phyloP scores from a whole-genome alignment of 2,797 vertebrate genomes.

The Rallus crepitans region DNA sequence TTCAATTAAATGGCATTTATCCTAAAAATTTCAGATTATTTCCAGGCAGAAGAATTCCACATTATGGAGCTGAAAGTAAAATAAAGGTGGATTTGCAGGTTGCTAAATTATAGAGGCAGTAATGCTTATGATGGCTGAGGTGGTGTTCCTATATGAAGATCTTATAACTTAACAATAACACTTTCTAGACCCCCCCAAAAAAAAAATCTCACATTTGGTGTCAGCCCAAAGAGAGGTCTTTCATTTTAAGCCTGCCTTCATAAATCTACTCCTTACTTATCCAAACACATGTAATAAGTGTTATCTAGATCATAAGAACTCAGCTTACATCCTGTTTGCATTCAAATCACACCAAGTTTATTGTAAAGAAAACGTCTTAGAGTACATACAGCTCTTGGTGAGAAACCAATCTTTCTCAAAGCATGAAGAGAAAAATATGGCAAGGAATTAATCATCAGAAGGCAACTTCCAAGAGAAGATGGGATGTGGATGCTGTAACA shows the following conservation, averaged over 20 bases:
- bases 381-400: background rate
- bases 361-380: background rate
- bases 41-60: background rate
- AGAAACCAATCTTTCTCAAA: background rate
- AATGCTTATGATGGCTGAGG: background rate
- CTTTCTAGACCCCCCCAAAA: background rate
- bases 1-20: background rate
- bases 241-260: background rate
- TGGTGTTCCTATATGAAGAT: background rate
- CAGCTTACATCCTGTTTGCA: background rate
- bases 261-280: slow-evolving; percentile 5
- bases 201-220: background rate
- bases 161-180: background rate
- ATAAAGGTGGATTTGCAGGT: background rate
- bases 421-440: background rate
- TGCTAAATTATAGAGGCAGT: background rate
- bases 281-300: background rate
- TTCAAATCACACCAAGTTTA: background rate
- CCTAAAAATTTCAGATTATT: background rate
- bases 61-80: background rate
- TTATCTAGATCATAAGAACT: background rate
- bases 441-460: slow-evolving; percentile 10
- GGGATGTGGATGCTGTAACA: background rate
- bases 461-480: background rate
- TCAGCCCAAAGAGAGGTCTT: background rate